Evolutionary conservation across 2,113 vertebrate genomes (phyloP).

Genomic region (Lophius piscatorius): DNA sequence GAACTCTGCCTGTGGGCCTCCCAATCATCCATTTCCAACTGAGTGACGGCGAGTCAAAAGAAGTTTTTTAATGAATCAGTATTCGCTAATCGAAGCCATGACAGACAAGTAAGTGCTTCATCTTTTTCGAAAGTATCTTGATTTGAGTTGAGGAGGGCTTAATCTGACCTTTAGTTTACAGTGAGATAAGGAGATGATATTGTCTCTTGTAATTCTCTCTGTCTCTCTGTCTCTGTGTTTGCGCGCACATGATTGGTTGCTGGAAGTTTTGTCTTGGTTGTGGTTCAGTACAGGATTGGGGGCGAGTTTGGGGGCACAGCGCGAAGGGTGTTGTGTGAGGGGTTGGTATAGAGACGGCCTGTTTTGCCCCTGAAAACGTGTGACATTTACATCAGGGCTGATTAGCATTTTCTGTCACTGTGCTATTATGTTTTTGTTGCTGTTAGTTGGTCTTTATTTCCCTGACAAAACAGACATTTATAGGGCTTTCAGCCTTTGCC

Average conservation of each 20-base stretch:
- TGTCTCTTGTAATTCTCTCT: conserved; percentile 37
- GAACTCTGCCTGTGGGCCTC: conserved; percentile 4
- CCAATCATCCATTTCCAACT: conserved; percentile 45
- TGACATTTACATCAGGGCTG: conserved; percentile 72
- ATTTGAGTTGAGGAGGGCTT: too few relatives aligned
- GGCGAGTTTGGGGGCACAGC: conserved; percentile 26
- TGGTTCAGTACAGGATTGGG: conserved; percentile 9
- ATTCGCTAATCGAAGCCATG: conserved; percentile 77
- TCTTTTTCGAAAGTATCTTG: too few relatives aligned
- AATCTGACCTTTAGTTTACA: conserved; percentile 28
- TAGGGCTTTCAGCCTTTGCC: conserved; percentile 44
- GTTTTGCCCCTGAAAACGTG: conserved; percentile 58
- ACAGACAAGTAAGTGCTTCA: conserved; percentile 80
- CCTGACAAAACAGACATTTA: conserved; percentile 56
- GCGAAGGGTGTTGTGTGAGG: conserved; percentile 40
- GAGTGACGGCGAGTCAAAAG: conserved; percentile 50
- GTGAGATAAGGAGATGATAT: conserved; percentile 50
- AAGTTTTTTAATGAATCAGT: conserved; percentile 79
- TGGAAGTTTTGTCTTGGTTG: conserved; percentile 32
- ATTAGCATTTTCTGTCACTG: conserved; percentile 77
- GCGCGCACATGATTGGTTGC: conserved; percentile 16
- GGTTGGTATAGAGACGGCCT: conserved; percentile 67
- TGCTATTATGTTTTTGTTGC: conserved; percentile 66
- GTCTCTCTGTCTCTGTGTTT: conserved; percentile 5
- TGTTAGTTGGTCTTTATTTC: conserved; percentile 61